phyloP scores from a whole-genome alignment of 2,113 vertebrate genomes.

The Australoheros scitulus region DNA sequence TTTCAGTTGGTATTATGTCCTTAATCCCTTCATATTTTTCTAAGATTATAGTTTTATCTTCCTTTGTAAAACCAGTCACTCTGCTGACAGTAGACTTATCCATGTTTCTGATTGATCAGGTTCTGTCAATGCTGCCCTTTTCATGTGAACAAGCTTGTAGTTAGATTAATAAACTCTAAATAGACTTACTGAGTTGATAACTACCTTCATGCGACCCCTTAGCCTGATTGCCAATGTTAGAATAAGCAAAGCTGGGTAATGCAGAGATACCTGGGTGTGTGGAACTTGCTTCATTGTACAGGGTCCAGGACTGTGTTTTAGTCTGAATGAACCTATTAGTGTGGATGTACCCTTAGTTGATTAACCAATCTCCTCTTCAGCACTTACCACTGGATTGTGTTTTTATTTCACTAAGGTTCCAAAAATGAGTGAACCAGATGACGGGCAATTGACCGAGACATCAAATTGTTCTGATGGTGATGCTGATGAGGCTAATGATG shows the following conservation, averaged over 20 bases:
- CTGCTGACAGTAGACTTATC: neutral
- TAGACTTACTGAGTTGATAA: too few relatives aligned
- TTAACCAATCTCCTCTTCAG: neutral
- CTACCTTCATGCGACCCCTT: too few relatives aligned
- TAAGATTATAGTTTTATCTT: neutral
- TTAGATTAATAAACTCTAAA: too few relatives aligned
- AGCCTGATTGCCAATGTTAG: too few relatives aligned
- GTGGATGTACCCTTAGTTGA: neutral
- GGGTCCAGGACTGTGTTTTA: neutral
- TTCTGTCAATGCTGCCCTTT: neutral
- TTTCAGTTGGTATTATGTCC: too few relatives aligned
- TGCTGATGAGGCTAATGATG: slow-evolving; percentile 35
- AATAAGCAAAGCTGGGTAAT: neutral
- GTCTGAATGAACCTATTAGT: neutral
- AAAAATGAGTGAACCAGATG: slow-evolving; percentile 38
- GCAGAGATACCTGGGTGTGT: neutral
- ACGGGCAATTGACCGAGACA: slow-evolving; percentile 43
- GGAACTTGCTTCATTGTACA: neutral
- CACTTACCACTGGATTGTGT: neutral
- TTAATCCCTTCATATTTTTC: too few relatives aligned
- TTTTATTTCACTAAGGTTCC: slow-evolving; percentile 59
- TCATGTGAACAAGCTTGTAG: too few relatives aligned
- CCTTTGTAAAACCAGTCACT: neutral
- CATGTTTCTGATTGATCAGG: neutral
- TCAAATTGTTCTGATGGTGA: slow-evolving; percentile 53